Percentiles rank a stretch among this genome's conserved stretches.
Evolutionary conservation across 1,140 invertebrate genomes (phyloP).

Genomic region (Cydia splendana): DNA sequence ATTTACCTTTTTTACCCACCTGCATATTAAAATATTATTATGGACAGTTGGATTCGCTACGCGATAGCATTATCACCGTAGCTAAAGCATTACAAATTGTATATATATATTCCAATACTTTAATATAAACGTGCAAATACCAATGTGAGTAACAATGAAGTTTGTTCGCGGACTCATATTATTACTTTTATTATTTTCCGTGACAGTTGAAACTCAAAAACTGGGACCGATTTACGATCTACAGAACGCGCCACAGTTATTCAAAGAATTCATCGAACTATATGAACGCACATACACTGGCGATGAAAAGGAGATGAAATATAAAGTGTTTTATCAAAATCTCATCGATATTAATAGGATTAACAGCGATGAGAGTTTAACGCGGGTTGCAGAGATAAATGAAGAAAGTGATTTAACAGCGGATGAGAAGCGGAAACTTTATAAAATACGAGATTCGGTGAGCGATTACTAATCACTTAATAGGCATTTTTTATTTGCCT

Average conservation of each 20-base stretch:
- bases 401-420: neutral
- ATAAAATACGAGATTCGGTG: conserved; percentile 6
- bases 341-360: conserved; percentile 22
- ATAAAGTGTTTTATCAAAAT: conserved; percentile 31
- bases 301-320: conserved; percentile 47
- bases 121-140: neutral
- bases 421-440: neutral
- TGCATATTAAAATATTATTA: neutral
- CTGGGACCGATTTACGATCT: conserved; percentile 48
- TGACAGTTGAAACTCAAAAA: neutral
- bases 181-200: neutral
- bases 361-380: conserved; percentile 1
- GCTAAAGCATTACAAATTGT: neutral
- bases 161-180: neutral
- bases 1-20: neutral
- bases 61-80: neutral
- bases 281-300: conserved; percentile 57
- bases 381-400: conserved; percentile 5
- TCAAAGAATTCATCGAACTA: conserved; percentile 53
- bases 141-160: neutral
- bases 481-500: neutral
- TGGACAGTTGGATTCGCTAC: neutral
- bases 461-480: neutral
- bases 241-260: conserved; percentile 52
- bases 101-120: neutral